A percentile compares a stretch with the other conserved stretches of the same genome.
Evolutionary conservation across 2,888 invertebrate species (phyloP).

Genomic region (Entomobrya proxima): DNA sequence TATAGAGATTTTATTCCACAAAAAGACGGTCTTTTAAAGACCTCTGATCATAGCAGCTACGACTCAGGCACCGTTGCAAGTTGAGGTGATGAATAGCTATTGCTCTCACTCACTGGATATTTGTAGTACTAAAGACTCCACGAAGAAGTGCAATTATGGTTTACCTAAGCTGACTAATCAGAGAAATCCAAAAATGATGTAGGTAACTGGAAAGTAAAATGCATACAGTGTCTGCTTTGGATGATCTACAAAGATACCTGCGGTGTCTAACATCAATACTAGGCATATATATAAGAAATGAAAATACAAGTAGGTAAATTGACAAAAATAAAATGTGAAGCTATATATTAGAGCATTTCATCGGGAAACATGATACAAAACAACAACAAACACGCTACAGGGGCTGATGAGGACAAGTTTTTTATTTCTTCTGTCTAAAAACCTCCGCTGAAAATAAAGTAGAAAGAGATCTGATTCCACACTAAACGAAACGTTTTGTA

Average conservation of each 20-base stretch:
- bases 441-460: not conserved
- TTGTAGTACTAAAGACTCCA: not conserved
- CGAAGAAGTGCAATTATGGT: not conserved
- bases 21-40: not conserved
- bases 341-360: no score
- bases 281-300: no score
- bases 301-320: no score
- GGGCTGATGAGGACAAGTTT: slow-evolving; percentile 16
- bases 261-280: no score
- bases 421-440: not conserved
- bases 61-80: not conserved
- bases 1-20: not conserved
- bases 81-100: not conserved
- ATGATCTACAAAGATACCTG: no score
- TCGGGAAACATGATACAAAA: not conserved
- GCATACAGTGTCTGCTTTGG: no score
- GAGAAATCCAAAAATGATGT: not conserved
- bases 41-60: not conserved
- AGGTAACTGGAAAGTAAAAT: no score
- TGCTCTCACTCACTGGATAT: not conserved
- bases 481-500: slow-evolving; percentile 30
- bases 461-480: not conserved
- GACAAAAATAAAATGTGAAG: not conserved
- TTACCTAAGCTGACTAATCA: slow-evolving; percentile 11
- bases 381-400: not conserved